Base-by-base conservation (phyloP, 1,140 invertebrate genomes). In the Drosophila elegans region DNA sequence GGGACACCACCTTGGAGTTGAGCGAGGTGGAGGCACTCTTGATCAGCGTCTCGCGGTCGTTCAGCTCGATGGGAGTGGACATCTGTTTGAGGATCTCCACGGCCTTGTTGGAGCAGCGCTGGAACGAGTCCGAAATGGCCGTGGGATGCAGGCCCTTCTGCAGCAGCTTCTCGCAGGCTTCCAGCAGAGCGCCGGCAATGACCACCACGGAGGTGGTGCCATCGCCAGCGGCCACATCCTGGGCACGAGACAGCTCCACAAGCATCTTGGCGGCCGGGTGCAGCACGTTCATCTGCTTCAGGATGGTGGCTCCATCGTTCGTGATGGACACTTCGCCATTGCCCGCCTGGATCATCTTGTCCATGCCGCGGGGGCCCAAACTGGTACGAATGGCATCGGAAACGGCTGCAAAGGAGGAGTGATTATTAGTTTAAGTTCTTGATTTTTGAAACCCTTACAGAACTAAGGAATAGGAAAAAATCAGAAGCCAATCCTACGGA, bases 261-360 rank as follows among this genome's bases (percentile, higher is more conserved):
- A 99, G 93, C 98, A 99, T 99, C 96, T 99, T 99, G 42, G 99
- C 99, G 80, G 99, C 98, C 62, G 99, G 99, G 93, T 99, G 99
- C 77, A 98, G 94, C 9, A 99, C 98, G 93, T 98, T 98, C 96
- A 99, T 99, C 94, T 99, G 97, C 93, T 99, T 99, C 41, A 99
- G 93, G 93, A 99, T 99, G 29, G 99, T 99, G 29, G 99, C 99
- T 69, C 99, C 99, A 95, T 99, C 99, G 94, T 99, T 99, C 48
- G 99, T 99, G 62, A 99, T 99, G 9, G 98, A 99, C 0, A 99
- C 99, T 95, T 99, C 98, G 9, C 98, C 98, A 94, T 98, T 99
- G 12, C 95, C 95, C 49, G 97, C 94, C 95, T 99, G 99, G 79
- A 99, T 99, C 99, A 99, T 99, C 95, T 99, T 99, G 92, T 99